Evolutionary conservation across 2,888 invertebrate genomes (phyloP).

Genomic region (Sesamia inferens): DNA sequence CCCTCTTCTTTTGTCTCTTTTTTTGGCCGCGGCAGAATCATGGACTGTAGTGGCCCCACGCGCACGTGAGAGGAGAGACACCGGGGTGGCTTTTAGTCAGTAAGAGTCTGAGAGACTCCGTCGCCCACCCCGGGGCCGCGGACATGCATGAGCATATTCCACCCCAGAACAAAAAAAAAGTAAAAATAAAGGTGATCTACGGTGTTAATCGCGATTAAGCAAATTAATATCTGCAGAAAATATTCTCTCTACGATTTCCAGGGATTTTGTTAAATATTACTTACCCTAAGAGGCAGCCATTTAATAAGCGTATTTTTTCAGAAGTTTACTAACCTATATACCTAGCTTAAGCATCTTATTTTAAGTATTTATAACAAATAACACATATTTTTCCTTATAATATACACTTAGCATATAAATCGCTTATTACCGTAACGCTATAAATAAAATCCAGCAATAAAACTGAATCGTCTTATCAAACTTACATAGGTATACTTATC

Average conservation of each 20-base stretch:
- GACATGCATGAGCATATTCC: too few species aligned
- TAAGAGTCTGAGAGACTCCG: too few species aligned
- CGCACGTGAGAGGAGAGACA: too few species aligned
- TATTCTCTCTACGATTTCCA: background rate
- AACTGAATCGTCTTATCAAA: constrained; percentile 18
- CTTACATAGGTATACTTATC: constrained; percentile 7
- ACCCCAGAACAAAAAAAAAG: too few species aligned
- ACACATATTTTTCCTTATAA: background rate
- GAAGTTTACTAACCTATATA: background rate
- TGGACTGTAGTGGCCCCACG: too few species aligned
- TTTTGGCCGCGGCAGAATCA: too few species aligned
- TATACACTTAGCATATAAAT: constrained; percentile 35
- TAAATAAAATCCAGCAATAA: constrained; percentile 20
- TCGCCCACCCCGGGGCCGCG: too few species aligned
- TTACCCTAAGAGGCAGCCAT: background rate
- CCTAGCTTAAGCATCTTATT: background rate
- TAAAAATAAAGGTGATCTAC: too few species aligned
- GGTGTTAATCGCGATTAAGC: background rate
- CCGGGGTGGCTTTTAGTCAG: too few species aligned
- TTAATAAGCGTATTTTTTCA: background rate
- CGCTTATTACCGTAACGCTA: constrained; percentile 4
- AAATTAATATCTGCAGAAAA: background rate
- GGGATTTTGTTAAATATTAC: background rate
- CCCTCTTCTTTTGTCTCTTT: too few species aligned
- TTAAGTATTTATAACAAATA: background rate